Evolutionary conservation across 2,888 invertebrate species (phyloP), one percentile per base, ranked within the genome.

Genomic region (Sinotaia quadrata): DNA sequence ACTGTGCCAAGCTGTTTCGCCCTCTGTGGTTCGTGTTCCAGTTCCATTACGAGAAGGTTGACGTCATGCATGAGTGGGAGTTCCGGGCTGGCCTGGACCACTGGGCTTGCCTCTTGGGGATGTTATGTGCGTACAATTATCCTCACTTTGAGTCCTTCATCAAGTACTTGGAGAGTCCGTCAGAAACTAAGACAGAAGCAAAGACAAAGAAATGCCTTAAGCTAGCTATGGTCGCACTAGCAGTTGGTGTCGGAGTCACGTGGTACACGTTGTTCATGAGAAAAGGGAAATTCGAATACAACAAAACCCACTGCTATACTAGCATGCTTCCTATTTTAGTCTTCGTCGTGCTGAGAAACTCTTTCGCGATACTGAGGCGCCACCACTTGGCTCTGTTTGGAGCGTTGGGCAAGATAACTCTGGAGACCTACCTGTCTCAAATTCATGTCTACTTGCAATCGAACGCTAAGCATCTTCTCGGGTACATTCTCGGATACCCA

Each of bases 111-210:
- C 77, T 84, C 34, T 49, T 78, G 15, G 83, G 83, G 0, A 83
- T 84, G 84, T 59, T 84, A 2, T 84, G 82, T 61, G 83, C 84
- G 15, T 84, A 84, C 61, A 84, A 81, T 67, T 84, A 82, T 62
- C 83, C 79, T n/a, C 74, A 81, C 65, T 79, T 79, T 57, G 84
- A 84, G 73, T 69, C 63, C 0, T 74, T 82, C 3, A 71, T 84
- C 37, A 71, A 74, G 29, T 74, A 75, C 44, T 27, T 81, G 8
- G 81, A 81, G 37, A 61, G 69, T 12, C 37, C 49, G 12, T 56
- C 74, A 7, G 27, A 21, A 18, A 49, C 10, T 12, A 31, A 21
- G 2, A 24, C n/a, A 31, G 65, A 71, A 3, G 4, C 51, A 4
- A 24, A 51, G 10, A 74, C 61, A 51, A 52, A 70, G 29, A 18